Evolutionary conservation across 2,888 invertebrate species (phyloP).

Genomic region (Deilephila elpenor): DNA sequence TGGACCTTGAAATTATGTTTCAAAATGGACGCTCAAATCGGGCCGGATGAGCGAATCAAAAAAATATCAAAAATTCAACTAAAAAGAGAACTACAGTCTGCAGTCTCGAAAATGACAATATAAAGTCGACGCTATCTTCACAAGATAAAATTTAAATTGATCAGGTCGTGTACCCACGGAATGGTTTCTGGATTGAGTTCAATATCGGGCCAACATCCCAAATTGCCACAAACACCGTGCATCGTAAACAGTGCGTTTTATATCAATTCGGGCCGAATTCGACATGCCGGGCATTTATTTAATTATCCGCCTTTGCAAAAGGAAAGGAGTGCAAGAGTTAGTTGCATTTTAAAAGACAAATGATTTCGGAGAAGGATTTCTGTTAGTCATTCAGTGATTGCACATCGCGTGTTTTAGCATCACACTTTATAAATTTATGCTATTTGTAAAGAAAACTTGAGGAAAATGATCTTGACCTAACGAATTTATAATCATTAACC

Average conservation of each 20-base stretch:
- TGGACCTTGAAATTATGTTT: neutral
- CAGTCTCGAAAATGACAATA: neutral
- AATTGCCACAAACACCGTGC: conserved; percentile 40
- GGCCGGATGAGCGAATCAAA: conserved; percentile 3
- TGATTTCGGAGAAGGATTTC: conserved; percentile 29
- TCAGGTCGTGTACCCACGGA: conserved; percentile 32
- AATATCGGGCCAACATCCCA: conserved; percentile 33
- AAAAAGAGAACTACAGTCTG: conserved; percentile 2
- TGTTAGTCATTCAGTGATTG: conserved; percentile 23
- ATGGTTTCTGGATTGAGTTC: conserved; percentile 32
- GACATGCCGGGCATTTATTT: conserved; percentile 56
- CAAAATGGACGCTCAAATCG: conserved; percentile 4
- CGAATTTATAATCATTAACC: neutral
- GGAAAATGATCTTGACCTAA: neutral
- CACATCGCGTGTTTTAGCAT: conserved; percentile 5
- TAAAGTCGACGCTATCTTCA: conserved; percentile 20
- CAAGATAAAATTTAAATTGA: conserved; percentile 30
- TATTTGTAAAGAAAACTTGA: neutral
- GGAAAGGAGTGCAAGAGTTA: conserved; percentile 27
- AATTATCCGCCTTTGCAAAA: conserved; percentile 47
- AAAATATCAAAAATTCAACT: conserved; percentile 9
- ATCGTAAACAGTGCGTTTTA: conserved; percentile 63
- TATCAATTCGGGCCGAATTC: conserved; percentile 51
- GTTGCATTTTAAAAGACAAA: conserved; percentile 30
- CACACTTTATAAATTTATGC: neutral